These are phyloP conservation scores for Scaptodrosophila lebanonensis DNA, from an alignment of 1,140 invertebrate genomes.

Conservation along the genomic window DNA sequence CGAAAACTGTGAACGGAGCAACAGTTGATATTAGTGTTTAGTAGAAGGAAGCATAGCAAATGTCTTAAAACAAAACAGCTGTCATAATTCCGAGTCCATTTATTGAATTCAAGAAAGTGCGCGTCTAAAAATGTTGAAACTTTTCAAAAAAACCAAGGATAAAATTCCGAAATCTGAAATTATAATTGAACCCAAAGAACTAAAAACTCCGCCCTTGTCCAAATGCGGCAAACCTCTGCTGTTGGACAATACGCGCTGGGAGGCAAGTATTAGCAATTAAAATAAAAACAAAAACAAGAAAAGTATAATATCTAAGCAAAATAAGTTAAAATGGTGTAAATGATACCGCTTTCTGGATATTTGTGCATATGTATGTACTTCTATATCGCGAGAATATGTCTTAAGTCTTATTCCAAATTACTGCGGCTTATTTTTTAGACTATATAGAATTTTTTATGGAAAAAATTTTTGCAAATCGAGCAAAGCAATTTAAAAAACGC, in stretches of 20 bases:
- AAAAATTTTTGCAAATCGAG: too few species aligned
- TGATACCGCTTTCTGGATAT: too few species aligned
- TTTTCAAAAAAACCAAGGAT: slow-evolving; percentile 73
- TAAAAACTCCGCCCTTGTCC: slow-evolving; percentile 55
- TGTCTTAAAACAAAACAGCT: slow-evolving; percentile 25
- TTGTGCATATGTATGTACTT: too few species aligned
- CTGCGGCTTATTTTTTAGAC: too few species aligned
- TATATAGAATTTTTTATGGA: too few species aligned
- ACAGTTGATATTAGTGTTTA: too few species aligned
- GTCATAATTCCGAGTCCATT: background rate
- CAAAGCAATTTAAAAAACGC: too few species aligned
- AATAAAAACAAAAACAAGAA: background rate
- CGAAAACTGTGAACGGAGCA: too few species aligned
- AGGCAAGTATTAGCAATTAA: slow-evolving; percentile 64
- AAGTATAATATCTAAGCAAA: background rate
- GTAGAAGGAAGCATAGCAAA: too few species aligned
- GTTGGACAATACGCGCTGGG: slow-evolving; percentile 69
- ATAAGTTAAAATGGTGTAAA: too few species aligned
- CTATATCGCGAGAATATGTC: too few species aligned
- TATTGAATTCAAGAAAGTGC: slow-evolving; percentile 2
- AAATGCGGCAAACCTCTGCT: slow-evolving; percentile 71
- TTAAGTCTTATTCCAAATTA: too few species aligned
- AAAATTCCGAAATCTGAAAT: slow-evolving; percentile 75
- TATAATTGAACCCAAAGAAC: slow-evolving; percentile 58
- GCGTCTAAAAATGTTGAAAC: slow-evolving; percentile 57